Percentiles rank a stretch among this genome's conserved stretches.
Evolutionary conservation across 2,888 invertebrate species (phyloP).

Genomic region (Aromia moschata): DNA sequence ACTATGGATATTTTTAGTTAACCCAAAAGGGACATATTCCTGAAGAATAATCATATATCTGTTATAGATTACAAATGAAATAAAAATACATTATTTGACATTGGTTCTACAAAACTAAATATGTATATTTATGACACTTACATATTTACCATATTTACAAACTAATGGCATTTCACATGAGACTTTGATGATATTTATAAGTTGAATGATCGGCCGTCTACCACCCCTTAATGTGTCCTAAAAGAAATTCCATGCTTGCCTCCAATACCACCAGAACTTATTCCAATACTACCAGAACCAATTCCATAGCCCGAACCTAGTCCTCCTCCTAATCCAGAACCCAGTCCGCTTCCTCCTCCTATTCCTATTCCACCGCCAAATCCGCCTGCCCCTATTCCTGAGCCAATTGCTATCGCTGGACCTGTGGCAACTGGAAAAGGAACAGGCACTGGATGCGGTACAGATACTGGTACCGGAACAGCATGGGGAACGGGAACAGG

Average conservation of each 20-base stretch:
- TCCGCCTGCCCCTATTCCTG: too few species aligned
- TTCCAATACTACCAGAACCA: too few species aligned
- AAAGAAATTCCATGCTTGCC: not conserved
- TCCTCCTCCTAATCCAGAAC: slow-evolving; percentile 9
- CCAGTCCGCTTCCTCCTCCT: too few species aligned
- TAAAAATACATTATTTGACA: too few species aligned
- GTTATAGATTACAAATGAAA: too few species aligned
- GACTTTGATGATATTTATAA: not conserved
- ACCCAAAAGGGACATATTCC: too few species aligned
- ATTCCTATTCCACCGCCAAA: too few species aligned
- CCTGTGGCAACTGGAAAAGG: slow-evolving; percentile 39
- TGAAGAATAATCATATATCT: too few species aligned
- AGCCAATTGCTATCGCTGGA: not conserved
- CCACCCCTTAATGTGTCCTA: not conserved
- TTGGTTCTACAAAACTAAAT: slow-evolving; percentile 4
- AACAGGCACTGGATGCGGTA: slow-evolving; percentile 51
- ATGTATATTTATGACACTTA: too few species aligned
- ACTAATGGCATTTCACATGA: too few species aligned
- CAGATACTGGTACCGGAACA: slow-evolving; percentile 50
- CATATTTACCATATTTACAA: not conserved
- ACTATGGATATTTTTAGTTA: too few species aligned
- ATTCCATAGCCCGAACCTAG: not conserved
- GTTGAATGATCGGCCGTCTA: not conserved
- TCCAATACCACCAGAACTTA: slow-evolving; percentile 5
- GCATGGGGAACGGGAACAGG: slow-evolving; percentile 51